These are phyloP conservation scores for Danio rerio DNA, from an alignment of 2,113 vertebrate genomes.

Conservation along the genomic window DNA sequence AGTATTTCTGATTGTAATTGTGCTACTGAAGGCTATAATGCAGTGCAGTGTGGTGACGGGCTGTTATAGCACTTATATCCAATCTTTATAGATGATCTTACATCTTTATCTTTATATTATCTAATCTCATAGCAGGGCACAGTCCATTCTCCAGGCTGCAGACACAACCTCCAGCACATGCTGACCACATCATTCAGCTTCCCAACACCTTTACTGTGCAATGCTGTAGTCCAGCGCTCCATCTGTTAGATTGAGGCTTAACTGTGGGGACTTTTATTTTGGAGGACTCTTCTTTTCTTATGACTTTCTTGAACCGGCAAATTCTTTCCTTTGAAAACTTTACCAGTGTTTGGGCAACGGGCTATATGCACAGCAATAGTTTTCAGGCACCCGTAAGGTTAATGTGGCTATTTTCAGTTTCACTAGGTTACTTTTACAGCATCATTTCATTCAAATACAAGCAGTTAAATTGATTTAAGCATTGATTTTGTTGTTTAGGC, in stretches of 20 bases:
- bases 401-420: too few relatives aligned
- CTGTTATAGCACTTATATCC: conserved; percentile 52
- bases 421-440: too few relatives aligned
- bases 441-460: too few relatives aligned
- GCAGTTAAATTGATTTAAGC: too few relatives aligned
- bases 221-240: conserved; percentile 36
- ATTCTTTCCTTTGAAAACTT: neutral
- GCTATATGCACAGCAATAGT: too few relatives aligned
- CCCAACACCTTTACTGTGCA: conserved; percentile 58
- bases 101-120: too few relatives aligned
- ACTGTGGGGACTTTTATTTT: conserved; percentile 45
- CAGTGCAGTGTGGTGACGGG: conserved; percentile 70
- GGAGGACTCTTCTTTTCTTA: conserved; percentile 15
- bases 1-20: neutral
- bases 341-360: neutral
- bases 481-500: too few relatives aligned
- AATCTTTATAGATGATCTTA: too few relatives aligned
- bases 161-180: conserved; percentile 82
- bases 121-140: conserved; percentile 78
- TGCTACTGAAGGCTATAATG: neutral
- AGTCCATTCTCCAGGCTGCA: conserved; percentile 78
- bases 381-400: too few relatives aligned
- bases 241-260: conserved; percentile 36
- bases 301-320: neutral
- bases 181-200: conserved; percentile 71